Evolutionary conservation across 2,797 vertebrate genomes (phyloP).

Genomic region (Melanotaenia pygmaea): DNA sequence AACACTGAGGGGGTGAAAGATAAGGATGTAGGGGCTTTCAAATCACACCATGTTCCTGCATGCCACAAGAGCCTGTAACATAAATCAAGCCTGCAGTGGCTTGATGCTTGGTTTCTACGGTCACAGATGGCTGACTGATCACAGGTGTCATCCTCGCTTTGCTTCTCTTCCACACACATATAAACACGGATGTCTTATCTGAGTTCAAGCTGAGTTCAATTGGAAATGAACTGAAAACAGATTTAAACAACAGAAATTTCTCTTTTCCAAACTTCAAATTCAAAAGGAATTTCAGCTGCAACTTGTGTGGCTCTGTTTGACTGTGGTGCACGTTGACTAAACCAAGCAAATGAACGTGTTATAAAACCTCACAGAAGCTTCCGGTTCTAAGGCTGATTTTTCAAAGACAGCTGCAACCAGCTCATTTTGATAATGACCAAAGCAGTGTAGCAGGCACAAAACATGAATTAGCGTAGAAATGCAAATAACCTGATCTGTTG

Average conservation of each 20-base stretch:
- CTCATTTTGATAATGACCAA: background rate
- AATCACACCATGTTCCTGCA: constrained; percentile 53
- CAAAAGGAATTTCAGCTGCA: background rate
- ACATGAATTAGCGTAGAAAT: background rate
- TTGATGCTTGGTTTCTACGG: constrained; percentile 22
- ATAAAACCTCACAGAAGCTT: too few relatives aligned
- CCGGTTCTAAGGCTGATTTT: background rate
- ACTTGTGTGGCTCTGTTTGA: background rate
- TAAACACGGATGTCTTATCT: constrained; percentile 6
- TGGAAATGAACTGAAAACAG: background rate
- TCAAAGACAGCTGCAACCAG: too few relatives aligned
- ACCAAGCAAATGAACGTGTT: too few relatives aligned
- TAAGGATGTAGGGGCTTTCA: constrained; percentile 42
- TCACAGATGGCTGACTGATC: constrained; percentile 46
- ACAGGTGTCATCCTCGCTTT: constrained; percentile 54
- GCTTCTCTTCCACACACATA: background rate
- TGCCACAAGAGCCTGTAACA: constrained; percentile 43
- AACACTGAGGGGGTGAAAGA: constrained; percentile 32
- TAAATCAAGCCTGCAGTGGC: constrained; percentile 43
- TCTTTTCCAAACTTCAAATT: background rate
- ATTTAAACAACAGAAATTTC: background rate
- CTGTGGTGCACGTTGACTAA: too few relatives aligned
- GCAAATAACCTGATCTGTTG: background rate
- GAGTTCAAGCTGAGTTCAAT: constrained; percentile 22
- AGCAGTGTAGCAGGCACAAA: background rate